A percentile compares a stretch with the other conserved stretches of the same genome.
These are phyloP conservation scores for Agrochola circellaris DNA, from an alignment of 2,888 invertebrate species.

Conservation along the genomic window DNA sequence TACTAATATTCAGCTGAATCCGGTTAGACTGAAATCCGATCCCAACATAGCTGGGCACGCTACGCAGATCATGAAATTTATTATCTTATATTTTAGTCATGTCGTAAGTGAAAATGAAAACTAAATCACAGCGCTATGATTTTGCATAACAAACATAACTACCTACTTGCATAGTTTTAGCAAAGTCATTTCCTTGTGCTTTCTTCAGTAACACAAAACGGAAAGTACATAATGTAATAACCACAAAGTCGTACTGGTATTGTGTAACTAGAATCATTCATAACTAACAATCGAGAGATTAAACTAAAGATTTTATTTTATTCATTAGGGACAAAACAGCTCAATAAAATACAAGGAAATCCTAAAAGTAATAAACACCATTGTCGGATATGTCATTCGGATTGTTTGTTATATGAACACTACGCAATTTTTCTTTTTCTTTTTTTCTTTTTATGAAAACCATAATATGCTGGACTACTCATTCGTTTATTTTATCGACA, in stretches of 20 bases:
- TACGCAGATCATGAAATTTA: not conserved
- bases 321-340: not conserved
- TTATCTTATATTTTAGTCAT: too few relatives aligned
- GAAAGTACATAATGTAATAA: slow-evolving; percentile 16
- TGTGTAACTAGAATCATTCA: slow-evolving; percentile 11
- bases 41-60: not conserved
- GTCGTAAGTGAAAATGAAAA: slow-evolving; percentile 3
- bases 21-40: not conserved
- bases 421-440: too few relatives aligned
- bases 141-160: slow-evolving; percentile 8
- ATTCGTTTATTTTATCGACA: too few relatives aligned
- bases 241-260: not conserved
- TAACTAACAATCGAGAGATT: not conserved
- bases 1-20: not conserved
- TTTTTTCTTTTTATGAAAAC: not conserved
- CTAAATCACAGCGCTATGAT: not conserved
- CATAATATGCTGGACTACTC: too few relatives aligned
- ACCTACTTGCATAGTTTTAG: slow-evolving; percentile 11
- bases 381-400: not conserved
- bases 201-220: slow-evolving; percentile 15
- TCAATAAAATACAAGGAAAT: not conserved
- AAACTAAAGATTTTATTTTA: not conserved
- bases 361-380: not conserved
- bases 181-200: slow-evolving; percentile 30
- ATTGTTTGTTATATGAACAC: not conserved